phyloP scores from a whole-genome alignment of 2,113 vertebrate species.

The Pomatorhinus ruficollis region DNA sequence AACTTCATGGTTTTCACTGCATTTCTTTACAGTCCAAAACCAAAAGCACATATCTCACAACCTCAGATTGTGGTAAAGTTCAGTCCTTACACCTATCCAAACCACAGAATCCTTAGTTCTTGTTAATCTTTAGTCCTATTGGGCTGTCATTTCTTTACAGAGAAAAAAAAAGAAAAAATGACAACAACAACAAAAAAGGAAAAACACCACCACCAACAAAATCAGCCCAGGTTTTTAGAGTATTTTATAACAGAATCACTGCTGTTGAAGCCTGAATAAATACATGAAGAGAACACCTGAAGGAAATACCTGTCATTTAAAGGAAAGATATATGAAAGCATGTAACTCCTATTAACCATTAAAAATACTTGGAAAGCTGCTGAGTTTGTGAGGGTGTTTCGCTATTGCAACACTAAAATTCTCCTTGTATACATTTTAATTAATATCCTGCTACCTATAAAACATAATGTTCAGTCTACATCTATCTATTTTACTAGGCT shows the following conservation, averaged over 20 bases:
- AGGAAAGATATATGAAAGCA: neutral
- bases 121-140: neutral
- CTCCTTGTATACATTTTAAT: neutral
- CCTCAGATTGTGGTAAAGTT: fast-evolving
- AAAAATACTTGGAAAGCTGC: neutral
- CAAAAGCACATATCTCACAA: neutral
- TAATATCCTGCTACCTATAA: neutral
- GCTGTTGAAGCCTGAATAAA: neutral
- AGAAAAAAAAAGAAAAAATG: neutral
- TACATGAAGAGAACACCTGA: neutral
- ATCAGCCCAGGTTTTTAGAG: neutral
- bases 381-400: neutral
- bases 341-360: neutral
- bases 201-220: neutral
- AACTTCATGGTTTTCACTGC: neutral
- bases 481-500: neutral
- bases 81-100: neutral
- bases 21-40: neutral
- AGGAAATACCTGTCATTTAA: neutral
- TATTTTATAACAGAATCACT: neutral
- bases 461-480: neutral
- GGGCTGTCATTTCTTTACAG: neutral
- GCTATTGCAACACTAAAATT: neutral
- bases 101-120: neutral
- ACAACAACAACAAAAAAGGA: neutral